Base-by-base conservation (phyloP, 2,888 invertebrate species). In the Parnassius orleans region DNA sequence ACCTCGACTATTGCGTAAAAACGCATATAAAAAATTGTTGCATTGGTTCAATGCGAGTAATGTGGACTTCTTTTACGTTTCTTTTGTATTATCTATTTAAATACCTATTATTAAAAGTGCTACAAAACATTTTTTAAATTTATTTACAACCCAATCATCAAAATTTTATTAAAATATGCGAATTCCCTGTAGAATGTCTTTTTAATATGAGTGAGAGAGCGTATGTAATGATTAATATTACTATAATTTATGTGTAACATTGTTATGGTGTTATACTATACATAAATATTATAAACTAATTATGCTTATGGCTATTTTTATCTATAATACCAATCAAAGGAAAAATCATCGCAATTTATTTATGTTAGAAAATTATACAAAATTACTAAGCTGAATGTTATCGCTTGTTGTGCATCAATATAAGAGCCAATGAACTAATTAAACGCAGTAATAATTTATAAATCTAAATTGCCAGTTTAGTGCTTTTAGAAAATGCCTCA, bases 121-220 rank as follows among this genome's bases (percentile, higher is more conserved):
- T 33, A 33, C 33, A 33, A 24, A 58, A 58, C 60, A 59, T 61
- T 50, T 56, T 65, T 33, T 33, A 7, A 33, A 33, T 44, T 58
- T 56, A 43, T 56, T 50, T 52, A 63, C 46, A 58, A 53, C 55
- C 15, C 10, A 44, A 46, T 54, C 58, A n/a, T 33, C 33, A 65
- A 56, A 56, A 46, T 33, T 50, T 60, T 57, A 65, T 55, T 68
- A 65, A 62, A 61, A 66, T 68, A 69, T 76, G 77, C 70, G 75
- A 79, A 76, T 71, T 86, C 85, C 84, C 84, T 85, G 85, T 85
- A 87, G 73, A 83, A 84, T 83, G 83, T 86, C 79, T 86, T 86
- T 83, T 80, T 77, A 75, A 48, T 72, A 81, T 75, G 75, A 72
- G 69, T 65, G 65, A 74, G 73, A 74, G 74, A 75, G 75, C 73